These are phyloP conservation scores for Enteromius treurensis DNA, from an alignment of 2,797 vertebrate genomes.

Conservation along the genomic window DNA sequence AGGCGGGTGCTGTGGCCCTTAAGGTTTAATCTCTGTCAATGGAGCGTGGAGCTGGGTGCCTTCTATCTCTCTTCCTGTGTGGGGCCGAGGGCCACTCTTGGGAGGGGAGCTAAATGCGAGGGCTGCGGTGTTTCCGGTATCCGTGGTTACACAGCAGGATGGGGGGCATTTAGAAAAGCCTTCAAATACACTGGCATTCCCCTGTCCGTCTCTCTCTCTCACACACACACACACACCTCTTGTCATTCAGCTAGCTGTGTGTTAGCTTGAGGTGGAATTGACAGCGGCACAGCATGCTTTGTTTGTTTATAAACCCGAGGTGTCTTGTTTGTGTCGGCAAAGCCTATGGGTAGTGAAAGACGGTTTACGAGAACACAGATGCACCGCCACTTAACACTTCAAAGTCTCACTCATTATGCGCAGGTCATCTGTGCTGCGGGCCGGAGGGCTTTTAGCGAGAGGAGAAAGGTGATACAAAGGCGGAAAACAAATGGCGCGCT, in stretches of 20 bases:
- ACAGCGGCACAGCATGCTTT: conserved; percentile 60
- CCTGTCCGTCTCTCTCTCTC: neutral
- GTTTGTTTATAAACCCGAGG: conserved; percentile 52
- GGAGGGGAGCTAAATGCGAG: conserved; percentile 67
- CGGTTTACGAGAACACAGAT: conserved; percentile 62
- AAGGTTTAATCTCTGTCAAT: conserved; percentile 77
- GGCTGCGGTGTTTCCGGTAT: conserved; percentile 79
- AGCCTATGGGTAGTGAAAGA: conserved; percentile 44
- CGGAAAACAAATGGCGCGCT: conserved; percentile 16
- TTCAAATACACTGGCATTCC: conserved; percentile 7
- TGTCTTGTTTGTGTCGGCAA: conserved; percentile 40
- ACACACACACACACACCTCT: conserved; percentile 28
- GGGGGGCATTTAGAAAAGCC: conserved; percentile 62
- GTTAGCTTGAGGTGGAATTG: conserved; percentile 78
- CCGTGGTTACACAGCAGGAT: conserved; percentile 78
- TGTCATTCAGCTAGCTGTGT: conserved; percentile 72
- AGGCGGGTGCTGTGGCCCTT: conserved; percentile 61
- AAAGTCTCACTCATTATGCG: conserved; percentile 69
- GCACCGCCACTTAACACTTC: conserved; percentile 77
- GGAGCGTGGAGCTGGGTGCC: conserved; percentile 72
- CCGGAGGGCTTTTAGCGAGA: conserved; percentile 53
- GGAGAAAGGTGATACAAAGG: conserved; percentile 35
- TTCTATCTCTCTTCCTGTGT: conserved; percentile 60
- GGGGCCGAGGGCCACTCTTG: conserved; percentile 51
- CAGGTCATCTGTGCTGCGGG: conserved; percentile 57